A percentile compares a stretch with the other conserved stretches of the same genome.
These are phyloP conservation scores for Drosophila arizonae DNA, from an alignment of 1,140 invertebrate genomes.

Conservation along the genomic window DNA sequence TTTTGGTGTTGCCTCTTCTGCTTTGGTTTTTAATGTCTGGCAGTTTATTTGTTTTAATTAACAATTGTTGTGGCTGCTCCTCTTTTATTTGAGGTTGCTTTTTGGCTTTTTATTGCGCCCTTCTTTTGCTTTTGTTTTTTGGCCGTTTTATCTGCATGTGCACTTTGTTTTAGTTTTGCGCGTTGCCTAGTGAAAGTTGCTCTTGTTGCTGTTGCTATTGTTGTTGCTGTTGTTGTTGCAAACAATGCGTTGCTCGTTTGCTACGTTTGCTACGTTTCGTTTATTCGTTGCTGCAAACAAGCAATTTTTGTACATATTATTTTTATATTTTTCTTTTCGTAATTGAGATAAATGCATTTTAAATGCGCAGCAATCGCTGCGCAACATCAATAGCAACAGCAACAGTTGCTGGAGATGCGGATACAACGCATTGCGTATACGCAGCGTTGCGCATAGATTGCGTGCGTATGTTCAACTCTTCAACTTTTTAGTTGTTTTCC, in stretches of 20 bases:
- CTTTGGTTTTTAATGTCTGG: conserved; percentile 33
- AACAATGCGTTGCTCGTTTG: conserved; percentile 67
- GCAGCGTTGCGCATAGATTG: conserved; percentile 24
- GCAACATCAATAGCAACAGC: conserved; percentile 9
- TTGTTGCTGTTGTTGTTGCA: conserved; percentile 50
- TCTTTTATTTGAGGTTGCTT: conserved; percentile 11
- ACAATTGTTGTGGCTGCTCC: conserved; percentile 50
- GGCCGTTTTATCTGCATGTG: conserved; percentile 52
- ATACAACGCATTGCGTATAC: conserved; percentile 53
- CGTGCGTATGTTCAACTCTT: conserved; percentile 36
- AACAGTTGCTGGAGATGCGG: conserved; percentile 41
- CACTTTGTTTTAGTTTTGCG: conserved; percentile 75
- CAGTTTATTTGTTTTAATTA: conserved; percentile 80
- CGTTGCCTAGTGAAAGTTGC: conserved; percentile 65
- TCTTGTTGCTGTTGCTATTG: conserved; percentile 6
- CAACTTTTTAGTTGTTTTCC: conserved; percentile 5
- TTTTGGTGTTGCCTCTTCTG: conserved; percentile 27
- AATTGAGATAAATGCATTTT: conserved; percentile 81
- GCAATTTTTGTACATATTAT: conserved; percentile 62
- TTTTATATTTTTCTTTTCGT: conserved; percentile 41
- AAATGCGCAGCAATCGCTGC: conserved; percentile 59
- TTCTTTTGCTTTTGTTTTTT: conserved; percentile 1
- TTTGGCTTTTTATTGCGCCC: neutral
- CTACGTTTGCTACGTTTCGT: conserved; percentile 60
- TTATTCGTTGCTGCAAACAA: conserved; percentile 58